Evolutionary conservation across 2,888 invertebrate species (phyloP).

Genomic region (Brenthis daphne): DNA sequence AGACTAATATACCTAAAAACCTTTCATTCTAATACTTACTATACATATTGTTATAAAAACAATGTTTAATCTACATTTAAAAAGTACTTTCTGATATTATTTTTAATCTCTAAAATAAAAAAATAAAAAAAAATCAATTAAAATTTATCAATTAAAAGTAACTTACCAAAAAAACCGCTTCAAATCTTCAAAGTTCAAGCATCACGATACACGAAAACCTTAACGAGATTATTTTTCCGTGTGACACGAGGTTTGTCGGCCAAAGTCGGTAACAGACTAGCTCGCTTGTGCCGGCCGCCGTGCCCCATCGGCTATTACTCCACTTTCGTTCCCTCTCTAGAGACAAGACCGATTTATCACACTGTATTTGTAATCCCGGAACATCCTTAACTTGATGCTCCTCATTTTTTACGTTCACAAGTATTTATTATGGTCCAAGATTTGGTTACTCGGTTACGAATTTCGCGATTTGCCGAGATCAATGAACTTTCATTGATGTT

Average conservation of each 20-base stretch:
- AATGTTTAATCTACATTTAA: no score
- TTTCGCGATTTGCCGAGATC: not conserved
- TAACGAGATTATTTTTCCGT: slow-evolving; percentile 23
- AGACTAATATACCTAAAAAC: no score
- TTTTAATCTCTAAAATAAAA: not conserved
- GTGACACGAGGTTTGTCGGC: slow-evolving; percentile 60
- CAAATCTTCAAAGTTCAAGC: slow-evolving; percentile 27
- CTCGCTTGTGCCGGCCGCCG: slow-evolving; percentile 54
- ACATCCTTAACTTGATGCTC: slow-evolving; percentile 36
- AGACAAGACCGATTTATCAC: slow-evolving; percentile 73
- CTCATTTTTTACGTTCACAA: slow-evolving; percentile 32
- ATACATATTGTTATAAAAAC: no score
- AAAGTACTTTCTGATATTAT: not conserved
- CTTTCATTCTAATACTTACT: no score
- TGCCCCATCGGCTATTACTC: slow-evolving; percentile 73
- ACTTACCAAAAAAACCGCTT: slow-evolving; percentile 30
- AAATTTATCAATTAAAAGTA: not conserved
- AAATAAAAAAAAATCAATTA: not conserved
- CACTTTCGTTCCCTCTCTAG: slow-evolving; percentile 75
- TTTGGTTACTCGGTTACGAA: slow-evolving; percentile 2
- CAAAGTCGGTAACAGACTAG: slow-evolving; percentile 72
- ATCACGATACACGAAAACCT: slow-evolving; percentile 43
- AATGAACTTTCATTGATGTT: slow-evolving; percentile 21
- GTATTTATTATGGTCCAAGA: not conserved
- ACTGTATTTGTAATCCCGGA: slow-evolving; percentile 48